Evolutionary conservation across 2,888 invertebrate genomes (phyloP).

Genomic region (Plebejus anna): DNA sequence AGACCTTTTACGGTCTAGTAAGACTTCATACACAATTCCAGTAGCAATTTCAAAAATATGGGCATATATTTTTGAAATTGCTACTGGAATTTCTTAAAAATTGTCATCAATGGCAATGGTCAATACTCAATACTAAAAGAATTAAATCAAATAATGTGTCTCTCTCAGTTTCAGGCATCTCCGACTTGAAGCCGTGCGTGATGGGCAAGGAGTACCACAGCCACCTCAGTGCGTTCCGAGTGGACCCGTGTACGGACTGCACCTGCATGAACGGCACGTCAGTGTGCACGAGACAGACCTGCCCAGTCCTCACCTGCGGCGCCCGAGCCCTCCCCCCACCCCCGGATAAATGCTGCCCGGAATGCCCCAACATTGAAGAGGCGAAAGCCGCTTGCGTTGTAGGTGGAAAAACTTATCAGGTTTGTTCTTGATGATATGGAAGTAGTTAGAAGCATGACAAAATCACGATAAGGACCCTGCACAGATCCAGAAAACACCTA

Average conservation of each 20-base stretch:
- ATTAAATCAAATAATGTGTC: background rate
- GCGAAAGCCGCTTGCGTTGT: conserved; percentile 84
- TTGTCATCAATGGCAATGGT: no score
- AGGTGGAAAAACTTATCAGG: conserved; percentile 84
- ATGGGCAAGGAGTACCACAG: conserved; percentile 84
- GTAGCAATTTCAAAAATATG: no score
- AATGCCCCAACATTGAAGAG: conserved; percentile 86
- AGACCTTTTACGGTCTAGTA: no score
- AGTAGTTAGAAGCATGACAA: background rate
- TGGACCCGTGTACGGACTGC: conserved; percentile 91
- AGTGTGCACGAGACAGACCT: conserved; percentile 88
- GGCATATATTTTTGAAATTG: no score
- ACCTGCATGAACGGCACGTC: conserved; percentile 89
- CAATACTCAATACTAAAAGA: no score
- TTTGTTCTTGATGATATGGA: conserved; percentile 45
- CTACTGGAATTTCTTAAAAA: no score
- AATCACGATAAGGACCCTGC: background rate
- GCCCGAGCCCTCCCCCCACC: conserved; percentile 83
- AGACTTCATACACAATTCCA: no score
- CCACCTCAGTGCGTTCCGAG: conserved; percentile 81
- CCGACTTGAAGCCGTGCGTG: conserved; percentile 81
- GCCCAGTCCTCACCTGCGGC: conserved; percentile 94
- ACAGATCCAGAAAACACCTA: background rate
- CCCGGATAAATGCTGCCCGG: conserved; percentile 87
- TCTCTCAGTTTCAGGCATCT: conserved; percentile 58